Percentiles rank a stretch among this genome's conserved stretches.
Conservation (phyloP, 92 coral and sea anemone species). For the Pocillopora meandrina region DNA sequence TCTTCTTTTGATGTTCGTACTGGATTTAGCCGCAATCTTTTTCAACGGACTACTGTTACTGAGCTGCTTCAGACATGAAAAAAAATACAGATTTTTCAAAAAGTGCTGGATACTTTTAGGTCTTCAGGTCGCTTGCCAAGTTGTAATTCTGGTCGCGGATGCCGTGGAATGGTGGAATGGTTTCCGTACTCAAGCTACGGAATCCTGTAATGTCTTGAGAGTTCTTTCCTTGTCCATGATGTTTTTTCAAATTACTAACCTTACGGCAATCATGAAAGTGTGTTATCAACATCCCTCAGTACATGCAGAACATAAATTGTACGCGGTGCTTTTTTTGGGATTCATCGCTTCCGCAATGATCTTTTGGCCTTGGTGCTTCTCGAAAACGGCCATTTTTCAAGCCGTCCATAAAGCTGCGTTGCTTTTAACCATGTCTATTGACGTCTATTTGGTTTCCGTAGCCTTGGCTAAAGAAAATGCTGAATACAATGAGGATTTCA, state of each 20-base stretch:
- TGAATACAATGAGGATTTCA: too few species aligned
- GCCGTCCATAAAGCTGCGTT: neutral
- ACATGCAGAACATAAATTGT: neutral
- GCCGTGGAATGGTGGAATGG: neutral
- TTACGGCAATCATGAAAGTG: neutral
- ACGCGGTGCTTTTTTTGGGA: neutral
- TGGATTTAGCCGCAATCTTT: neutral
- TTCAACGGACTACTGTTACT: slow-evolving; percentile 1
- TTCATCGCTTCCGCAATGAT: neutral
- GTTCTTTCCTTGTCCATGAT: neutral
- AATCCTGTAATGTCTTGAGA: neutral
- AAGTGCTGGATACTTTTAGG: neutral
- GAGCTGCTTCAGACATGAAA: neutral
- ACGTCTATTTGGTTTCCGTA: too few species aligned
- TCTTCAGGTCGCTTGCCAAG: neutral
- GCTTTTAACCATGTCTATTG: neutral
- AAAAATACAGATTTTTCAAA: neutral
- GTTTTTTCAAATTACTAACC: neutral
- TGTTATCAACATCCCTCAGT: neutral
- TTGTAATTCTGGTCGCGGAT: neutral
- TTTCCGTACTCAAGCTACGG: neutral
- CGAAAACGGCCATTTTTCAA: neutral
- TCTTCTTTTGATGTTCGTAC: neutral
- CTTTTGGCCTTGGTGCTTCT: neutral
- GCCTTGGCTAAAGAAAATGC: too few species aligned